Conservation (phyloP, 1,140 invertebrate species). For the Penaeus vannamei region DNA sequence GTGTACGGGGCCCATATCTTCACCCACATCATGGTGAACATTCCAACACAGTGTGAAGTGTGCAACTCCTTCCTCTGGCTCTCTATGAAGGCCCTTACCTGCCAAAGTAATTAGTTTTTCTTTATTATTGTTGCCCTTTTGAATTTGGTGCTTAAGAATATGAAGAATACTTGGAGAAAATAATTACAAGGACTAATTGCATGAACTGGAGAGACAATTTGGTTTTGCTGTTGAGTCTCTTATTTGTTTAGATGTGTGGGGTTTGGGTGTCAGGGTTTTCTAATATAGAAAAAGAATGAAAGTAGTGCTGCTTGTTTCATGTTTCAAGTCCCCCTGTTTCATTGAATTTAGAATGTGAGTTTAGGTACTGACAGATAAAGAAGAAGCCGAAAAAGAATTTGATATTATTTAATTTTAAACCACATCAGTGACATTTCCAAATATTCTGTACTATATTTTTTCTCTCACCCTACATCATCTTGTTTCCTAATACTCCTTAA, state of each 20-base stretch:
- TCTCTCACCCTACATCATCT: constrained; percentile 86
- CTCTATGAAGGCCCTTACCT: constrained; percentile 89
- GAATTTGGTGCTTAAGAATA: too few species aligned
- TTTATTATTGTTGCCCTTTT: too few species aligned
- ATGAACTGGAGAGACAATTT: too few species aligned
- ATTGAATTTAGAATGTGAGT: neutral
- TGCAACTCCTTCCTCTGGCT: constrained; percentile 96
- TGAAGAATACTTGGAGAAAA: too few species aligned
- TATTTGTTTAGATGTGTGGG: too few species aligned
- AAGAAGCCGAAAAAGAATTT: too few species aligned
- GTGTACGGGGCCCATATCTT: constrained; percentile 88
- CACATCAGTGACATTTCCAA: constrained; percentile 88
- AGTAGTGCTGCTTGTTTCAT: too few species aligned
- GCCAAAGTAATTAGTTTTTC: constrained; percentile 78
- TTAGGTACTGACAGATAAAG: neutral
- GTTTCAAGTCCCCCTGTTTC: too few species aligned
- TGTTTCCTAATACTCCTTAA: constrained; percentile 74
- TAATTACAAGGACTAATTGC: too few species aligned
- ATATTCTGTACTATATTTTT: constrained; percentile 92
- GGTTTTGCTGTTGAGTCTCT: too few species aligned
- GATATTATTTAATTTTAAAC: constrained; percentile 80
- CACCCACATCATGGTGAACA: constrained; percentile 91
- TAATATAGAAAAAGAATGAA: too few species aligned
- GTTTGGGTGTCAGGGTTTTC: too few species aligned
- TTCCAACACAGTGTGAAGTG: constrained; percentile 95